These are phyloP conservation scores for Melanotaenia nigrans DNA, from an alignment of 2,797 vertebrate genomes.

Conservation along the genomic window DNA sequence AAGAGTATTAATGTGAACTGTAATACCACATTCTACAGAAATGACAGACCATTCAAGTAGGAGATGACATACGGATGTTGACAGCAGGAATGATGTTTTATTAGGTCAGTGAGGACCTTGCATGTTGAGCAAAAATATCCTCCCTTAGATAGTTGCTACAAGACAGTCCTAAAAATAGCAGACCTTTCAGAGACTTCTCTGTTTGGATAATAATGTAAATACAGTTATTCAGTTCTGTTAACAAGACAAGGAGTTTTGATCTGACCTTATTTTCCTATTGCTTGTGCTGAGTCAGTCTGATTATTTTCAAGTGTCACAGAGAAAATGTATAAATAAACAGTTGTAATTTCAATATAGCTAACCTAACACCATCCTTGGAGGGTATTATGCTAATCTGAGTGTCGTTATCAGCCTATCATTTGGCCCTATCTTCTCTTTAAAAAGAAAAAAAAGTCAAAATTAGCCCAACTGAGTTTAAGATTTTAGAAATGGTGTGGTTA, in stretches of 20 bases:
- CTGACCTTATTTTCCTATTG: conserved; percentile 39
- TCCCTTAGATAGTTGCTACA: conserved; percentile 62
- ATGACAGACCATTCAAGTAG: conserved; percentile 17
- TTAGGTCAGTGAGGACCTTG: conserved; percentile 50
- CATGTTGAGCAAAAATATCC: conserved; percentile 57
- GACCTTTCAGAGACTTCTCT: conserved; percentile 71
- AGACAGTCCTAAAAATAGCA: conserved; percentile 67
- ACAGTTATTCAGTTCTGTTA: conserved; percentile 62
- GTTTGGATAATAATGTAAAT: conserved; percentile 73
- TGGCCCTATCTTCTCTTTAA: background rate
- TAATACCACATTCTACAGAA: conserved; percentile 22
- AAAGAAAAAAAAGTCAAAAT: conserved; percentile 1
- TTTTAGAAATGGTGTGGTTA: conserved; percentile 25
- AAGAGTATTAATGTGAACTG: conserved; percentile 2
- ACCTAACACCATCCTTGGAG: conserved; percentile 34
- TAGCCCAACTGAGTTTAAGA: conserved; percentile 19
- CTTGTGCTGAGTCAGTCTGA: conserved; percentile 50
- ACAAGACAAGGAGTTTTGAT: conserved; percentile 54
- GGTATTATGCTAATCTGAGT: conserved; percentile 8
- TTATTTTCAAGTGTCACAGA: conserved; percentile 58
- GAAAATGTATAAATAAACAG: conserved; percentile 28
- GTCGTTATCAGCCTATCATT: background rate
- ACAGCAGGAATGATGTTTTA: conserved; percentile 47
- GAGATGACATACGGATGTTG: conserved; percentile 11
- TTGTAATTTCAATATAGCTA: conserved; percentile 25